Base-by-base conservation (phyloP, 2,797 vertebrate species). In the Chaetodon trifasciatus region DNA sequence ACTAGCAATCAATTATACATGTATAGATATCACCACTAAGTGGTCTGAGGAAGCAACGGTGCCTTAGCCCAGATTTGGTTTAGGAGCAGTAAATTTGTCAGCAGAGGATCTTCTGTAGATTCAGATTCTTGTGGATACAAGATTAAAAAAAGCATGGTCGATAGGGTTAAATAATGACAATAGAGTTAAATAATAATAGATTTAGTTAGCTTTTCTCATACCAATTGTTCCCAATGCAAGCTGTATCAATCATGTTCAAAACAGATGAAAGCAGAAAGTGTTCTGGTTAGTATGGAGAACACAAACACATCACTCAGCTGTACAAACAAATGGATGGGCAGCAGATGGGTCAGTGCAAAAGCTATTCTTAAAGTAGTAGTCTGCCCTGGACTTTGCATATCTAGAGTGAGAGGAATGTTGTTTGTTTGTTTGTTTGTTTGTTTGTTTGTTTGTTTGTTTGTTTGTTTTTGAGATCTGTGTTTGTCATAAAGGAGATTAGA, bases 341-440 rank as follows among this genome's bases (percentile, higher is more conserved):
- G 62, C 62, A 68, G 70, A 73, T 63, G 57, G 49, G 56, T 35
- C 15, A 6, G 28, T 24, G 39, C 24, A 19, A 50, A 68, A 35
- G 50, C 42, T 40, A n/a, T 61, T 57, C 32, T 40, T 68, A 55
- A 62, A 67, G 17, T 56, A 56, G 63, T 49, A 42, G 49, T 68
- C 50, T 56, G 58, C 28, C 21, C 19, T 65, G 15, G 35, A 52
- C 23, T 52, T 53, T 39, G 13, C 62, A 52, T 58, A 46, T 47
- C 4, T 37, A 46, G 6, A 24, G 39, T 66, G 49, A 71, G 12
- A n/a, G 12, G 49, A 8, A 13, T 19, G 7, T 8, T 37, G 28
- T n/a, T n/a, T n/a, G n/a, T n/a, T n/a, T n/a, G n/a, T n/a, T n/a
- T n/a, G n/a, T n/a, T n/a, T n/a, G n/a, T n/a, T n/a, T n/a, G n/a